A percentile compares a stretch with the other conserved stretches of the same genome.
Conservation (phyloP, 2,888 invertebrate species). For the Agonum fuliginosum region DNA sequence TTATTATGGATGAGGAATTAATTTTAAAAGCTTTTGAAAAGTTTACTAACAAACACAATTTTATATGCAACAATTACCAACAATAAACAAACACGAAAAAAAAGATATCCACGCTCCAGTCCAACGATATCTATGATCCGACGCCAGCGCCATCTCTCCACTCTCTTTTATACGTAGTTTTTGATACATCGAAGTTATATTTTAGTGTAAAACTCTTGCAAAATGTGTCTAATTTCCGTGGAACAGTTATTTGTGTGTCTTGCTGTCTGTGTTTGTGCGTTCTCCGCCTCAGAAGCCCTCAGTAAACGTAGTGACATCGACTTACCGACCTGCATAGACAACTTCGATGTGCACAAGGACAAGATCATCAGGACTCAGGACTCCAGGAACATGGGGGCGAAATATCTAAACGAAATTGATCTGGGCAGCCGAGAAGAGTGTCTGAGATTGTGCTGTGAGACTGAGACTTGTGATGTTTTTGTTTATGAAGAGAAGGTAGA, state of each 20-base stretch:
- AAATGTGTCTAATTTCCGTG: constrained; percentile 38
- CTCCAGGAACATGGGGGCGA: constrained; percentile 91
- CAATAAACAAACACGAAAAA: background rate
- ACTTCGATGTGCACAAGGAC: constrained; percentile 90
- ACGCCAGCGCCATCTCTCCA: constrained; percentile 27
- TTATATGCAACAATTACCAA: background rate
- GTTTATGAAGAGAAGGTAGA: constrained; percentile 91
- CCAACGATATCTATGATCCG: background rate
- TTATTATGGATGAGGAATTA: too few relatives aligned
- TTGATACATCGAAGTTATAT: constrained; percentile 57
- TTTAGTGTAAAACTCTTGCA: constrained; percentile 27
- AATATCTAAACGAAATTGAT: constrained; percentile 90
- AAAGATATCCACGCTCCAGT: background rate
- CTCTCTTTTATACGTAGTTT: constrained; percentile 55
- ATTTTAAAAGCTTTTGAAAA: background rate
- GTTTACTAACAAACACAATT: background rate
- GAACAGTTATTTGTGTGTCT: constrained; percentile 43
- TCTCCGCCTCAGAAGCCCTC: background rate
- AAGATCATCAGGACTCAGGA: constrained; percentile 94
- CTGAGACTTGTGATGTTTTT: constrained; percentile 91
- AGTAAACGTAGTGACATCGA: constrained; percentile 74
- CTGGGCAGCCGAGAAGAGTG: constrained; percentile 88
- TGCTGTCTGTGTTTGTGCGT: constrained; percentile 12
- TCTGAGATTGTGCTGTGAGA: constrained; percentile 90
- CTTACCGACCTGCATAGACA: constrained; percentile 81